phyloP scores from a whole-genome alignment of 2,888 invertebrate species.

The Teleiodes luculella region DNA sequence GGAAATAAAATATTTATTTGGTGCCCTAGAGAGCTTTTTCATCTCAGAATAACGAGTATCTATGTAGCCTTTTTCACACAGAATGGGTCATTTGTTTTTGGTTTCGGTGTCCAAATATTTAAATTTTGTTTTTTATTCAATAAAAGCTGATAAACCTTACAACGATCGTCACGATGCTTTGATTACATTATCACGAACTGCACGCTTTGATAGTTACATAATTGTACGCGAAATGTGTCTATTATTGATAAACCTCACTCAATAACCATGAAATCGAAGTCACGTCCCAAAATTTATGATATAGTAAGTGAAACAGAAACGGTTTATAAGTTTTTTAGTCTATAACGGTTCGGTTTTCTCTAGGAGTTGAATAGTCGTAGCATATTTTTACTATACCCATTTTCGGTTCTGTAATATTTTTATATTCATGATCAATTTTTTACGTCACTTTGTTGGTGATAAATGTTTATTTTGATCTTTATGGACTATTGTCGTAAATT shows the following conservation, averaged over 20 bases:
- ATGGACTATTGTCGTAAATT: too few relatives aligned
- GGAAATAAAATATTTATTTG: too few relatives aligned
- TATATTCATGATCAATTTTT: too few relatives aligned
- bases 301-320: constrained; percentile 70
- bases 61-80: too few relatives aligned
- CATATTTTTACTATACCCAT: not conserved
- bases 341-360: constrained; percentile 62
- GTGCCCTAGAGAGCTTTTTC: too few relatives aligned
- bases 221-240: constrained; percentile 47
- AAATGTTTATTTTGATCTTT: too few relatives aligned
- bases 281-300: constrained; percentile 63
- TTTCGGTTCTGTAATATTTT: too few relatives aligned
- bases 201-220: constrained; percentile 53
- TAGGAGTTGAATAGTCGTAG: constrained; percentile 25
- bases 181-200: constrained; percentile 43
- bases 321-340: constrained; percentile 62
- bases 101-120: too few relatives aligned
- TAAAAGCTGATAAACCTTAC: constrained; percentile 14
- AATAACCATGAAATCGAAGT: constrained; percentile 63
- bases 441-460: too few relatives aligned
- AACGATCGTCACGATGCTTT: constrained; percentile 31
- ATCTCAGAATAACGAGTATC: too few relatives aligned
- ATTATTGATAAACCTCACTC: constrained; percentile 50
- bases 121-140: not conserved
- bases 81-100: too few relatives aligned